Evolutionary conservation across 2,888 invertebrate genomes (phyloP), one percentile per base, ranked within the genome.

Genomic region (Shargacucullia verbasci): DNA sequence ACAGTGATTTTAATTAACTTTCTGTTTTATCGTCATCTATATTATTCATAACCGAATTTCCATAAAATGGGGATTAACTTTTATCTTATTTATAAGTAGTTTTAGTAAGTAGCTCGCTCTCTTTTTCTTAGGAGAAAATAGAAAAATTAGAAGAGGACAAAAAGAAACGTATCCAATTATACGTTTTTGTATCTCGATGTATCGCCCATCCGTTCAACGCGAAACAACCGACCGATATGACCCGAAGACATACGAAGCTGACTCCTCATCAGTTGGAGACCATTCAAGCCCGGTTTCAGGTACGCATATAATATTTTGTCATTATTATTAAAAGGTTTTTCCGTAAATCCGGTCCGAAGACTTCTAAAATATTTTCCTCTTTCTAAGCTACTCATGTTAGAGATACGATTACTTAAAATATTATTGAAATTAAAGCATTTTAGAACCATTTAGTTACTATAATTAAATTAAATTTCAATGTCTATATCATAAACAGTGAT

Each of bases 201-300:
- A 96, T 99, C 83, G 98, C 99, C 7, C 99, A 99, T 94, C 99
- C 99, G 7, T 99, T 99, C 95, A 99, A 99, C 93, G 99, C 99
- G 10, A 99, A 99, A 92, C 99, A 99, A 87, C 99, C 99, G 0
- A 99, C 99, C 7, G 99, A 99, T 88, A 98, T 99, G 99, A 98
- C 98, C 1, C 95, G 98, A 81, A 95, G 99, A 66, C 99, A 99
- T 87, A 97, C 98, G 54, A 99, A 99, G 95, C 97, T 99, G 50
- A 98, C 98, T 54, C 98, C 98, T 86, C 98, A 98, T 88, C 99
- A 99, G 91, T 94, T 99, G 73, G 99, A 99, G 90, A 97, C 98
- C 38, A 98, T 99, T 82, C 97, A 97, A 86, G 97, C 97, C 79
- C 95, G 99, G 89, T 99, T 99, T 95, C 98, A 99, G 96, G 98